phyloP scores from a whole-genome alignment of 2,797 vertebrate species.

The Xenentodon cancila region DNA sequence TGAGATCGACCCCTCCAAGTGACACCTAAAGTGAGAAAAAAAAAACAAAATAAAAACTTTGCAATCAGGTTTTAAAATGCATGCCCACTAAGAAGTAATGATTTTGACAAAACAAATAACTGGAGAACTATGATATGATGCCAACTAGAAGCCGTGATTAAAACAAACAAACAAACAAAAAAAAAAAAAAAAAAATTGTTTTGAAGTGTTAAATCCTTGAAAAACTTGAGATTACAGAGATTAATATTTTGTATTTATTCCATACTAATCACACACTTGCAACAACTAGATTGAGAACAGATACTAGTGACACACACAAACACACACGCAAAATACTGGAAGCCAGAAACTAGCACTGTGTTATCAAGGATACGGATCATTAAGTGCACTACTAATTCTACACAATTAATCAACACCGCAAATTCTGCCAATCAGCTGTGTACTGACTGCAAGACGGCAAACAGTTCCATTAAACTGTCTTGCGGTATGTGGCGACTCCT shows the following conservation, averaged over 20 bases:
- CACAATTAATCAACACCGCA: conserved; percentile 19
- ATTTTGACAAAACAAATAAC: neutral
- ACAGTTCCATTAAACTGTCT: conserved; percentile 25
- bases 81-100: neutral
- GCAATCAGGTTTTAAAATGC: neutral
- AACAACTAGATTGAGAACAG: conserved; percentile 6
- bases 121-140: too few relatives aligned
- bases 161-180: neutral
- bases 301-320: conserved; percentile 3
- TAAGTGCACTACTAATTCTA: conserved; percentile 37
- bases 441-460: conserved; percentile 28
- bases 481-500: conserved; percentile 50
- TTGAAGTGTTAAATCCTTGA: neutral
- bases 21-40: conserved; percentile 82
- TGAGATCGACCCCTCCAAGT: conserved; percentile 97
- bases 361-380: conserved; percentile 14
- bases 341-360: neutral
- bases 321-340: conserved; percentile 14
- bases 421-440: conserved; percentile 20
- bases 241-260: neutral
- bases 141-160: too few relatives aligned
- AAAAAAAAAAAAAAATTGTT: too few relatives aligned
- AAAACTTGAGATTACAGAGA: neutral
- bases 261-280: neutral
- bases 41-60: neutral